Conservation (phyloP, 2,113 vertebrate genomes). For the Chionomys nivalis region DNA sequence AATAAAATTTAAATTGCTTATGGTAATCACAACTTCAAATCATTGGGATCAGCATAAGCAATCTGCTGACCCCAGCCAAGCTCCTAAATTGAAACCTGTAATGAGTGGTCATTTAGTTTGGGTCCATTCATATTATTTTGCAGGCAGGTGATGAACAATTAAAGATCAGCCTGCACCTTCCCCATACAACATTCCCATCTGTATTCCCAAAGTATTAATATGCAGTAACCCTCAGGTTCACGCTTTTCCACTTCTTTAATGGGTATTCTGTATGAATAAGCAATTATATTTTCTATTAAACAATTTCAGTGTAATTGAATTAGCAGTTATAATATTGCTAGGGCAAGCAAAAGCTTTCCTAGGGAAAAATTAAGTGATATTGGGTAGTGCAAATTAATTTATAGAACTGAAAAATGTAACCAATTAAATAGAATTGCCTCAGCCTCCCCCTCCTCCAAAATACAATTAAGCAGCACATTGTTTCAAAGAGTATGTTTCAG, state of each 20-base stretch:
- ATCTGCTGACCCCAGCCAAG: slow-evolving; percentile 94
- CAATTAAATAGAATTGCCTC: slow-evolving; percentile 86
- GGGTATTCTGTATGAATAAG: slow-evolving; percentile 91
- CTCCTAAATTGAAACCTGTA: slow-evolving; percentile 91
- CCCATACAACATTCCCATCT: slow-evolving; percentile 83
- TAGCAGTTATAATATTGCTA: slow-evolving; percentile 91
- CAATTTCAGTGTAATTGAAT: slow-evolving; percentile 91
- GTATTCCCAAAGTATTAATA: slow-evolving; percentile 88
- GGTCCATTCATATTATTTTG: slow-evolving; percentile 91
- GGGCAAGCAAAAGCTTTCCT: slow-evolving; percentile 90
- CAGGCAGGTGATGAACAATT: slow-evolving; percentile 89
- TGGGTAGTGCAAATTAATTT: slow-evolving; percentile 90
- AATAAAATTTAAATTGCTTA: slow-evolving; percentile 99
- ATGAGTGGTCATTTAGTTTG: slow-evolving; percentile 90
- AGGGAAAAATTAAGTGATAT: slow-evolving; percentile 90
- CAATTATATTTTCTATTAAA: slow-evolving; percentile 94
- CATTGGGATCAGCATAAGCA: slow-evolving; percentile 95
- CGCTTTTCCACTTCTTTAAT: slow-evolving; percentile 88
- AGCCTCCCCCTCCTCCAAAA: slow-evolving; percentile 81
- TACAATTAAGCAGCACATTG: slow-evolving; percentile 89
- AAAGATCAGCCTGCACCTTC: slow-evolving; percentile 87
- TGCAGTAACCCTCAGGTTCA: slow-evolving; percentile 85
- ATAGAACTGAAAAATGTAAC: slow-evolving; percentile 88
- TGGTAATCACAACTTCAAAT: slow-evolving; percentile 97
- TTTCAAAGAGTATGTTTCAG: slow-evolving; percentile 86